Evolutionary conservation across 1,140 invertebrate species (phyloP).

Genomic region (Anoplolepis gracilipes): DNA sequence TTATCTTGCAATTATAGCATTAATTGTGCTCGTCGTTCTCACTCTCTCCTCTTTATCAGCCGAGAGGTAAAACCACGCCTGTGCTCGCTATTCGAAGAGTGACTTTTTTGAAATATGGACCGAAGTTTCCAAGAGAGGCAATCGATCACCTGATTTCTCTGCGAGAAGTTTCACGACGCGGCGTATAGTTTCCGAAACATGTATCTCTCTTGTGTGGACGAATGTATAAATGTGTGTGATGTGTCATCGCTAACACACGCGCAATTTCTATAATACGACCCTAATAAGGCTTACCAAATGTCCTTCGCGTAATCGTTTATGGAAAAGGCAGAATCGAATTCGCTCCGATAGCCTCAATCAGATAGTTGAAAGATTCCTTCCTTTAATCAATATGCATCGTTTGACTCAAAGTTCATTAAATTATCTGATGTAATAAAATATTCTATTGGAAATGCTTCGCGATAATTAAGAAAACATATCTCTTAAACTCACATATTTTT

Average conservation of each 20-base stretch:
- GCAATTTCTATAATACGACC: background rate
- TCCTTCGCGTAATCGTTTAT: background rate
- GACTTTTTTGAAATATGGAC: background rate
- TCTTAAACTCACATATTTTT: background rate
- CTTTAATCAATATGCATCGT: background rate
- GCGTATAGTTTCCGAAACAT: background rate
- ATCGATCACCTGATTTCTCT: slow-evolving; percentile 2
- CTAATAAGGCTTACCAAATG: background rate
- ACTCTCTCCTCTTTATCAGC: background rate
- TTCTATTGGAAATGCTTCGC: background rate
- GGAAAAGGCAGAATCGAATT: background rate
- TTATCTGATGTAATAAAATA: background rate
- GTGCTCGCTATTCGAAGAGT: background rate
- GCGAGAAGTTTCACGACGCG: background rate
- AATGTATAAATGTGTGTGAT: background rate
- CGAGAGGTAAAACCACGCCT: background rate
- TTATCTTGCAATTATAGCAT: background rate
- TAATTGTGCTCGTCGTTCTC: background rate
- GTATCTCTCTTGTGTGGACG: no score
- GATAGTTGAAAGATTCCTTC: background rate
- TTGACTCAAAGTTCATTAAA: background rate
- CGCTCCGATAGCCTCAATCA: background rate
- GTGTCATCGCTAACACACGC: background rate
- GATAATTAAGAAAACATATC: background rate
- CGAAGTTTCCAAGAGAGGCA: background rate